Conservation (phyloP, 2,888 invertebrate genomes). For the Cristatella mucedo region DNA sequence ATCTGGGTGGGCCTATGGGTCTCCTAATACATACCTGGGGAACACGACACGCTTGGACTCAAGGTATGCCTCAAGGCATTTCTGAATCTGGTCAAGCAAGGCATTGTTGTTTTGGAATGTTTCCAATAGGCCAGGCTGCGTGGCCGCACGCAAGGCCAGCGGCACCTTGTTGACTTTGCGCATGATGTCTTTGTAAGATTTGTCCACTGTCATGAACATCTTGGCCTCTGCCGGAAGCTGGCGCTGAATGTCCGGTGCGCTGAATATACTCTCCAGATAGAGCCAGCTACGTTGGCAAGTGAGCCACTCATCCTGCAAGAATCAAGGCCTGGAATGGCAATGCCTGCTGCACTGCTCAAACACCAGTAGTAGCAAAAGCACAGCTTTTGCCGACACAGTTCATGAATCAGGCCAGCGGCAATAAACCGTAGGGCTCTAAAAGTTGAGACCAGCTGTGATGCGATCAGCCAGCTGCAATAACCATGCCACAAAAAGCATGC, state of each 20-base stretch:
- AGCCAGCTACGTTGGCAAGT: slow-evolving; percentile 38
- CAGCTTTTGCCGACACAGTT: no score
- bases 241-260: slow-evolving; percentile 39
- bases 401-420: no score
- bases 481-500: no score
- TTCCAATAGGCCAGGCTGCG: slow-evolving; percentile 44
- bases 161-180: slow-evolving; percentile 57
- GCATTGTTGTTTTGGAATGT: slow-evolving; percentile 45
- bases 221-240: slow-evolving; percentile 40
- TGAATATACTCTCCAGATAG: slow-evolving; percentile 39
- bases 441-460: no score
- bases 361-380: no score
- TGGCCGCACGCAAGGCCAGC: slow-evolving; percentile 62
- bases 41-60: slow-evolving; percentile 74
- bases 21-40: slow-evolving; percentile 43
- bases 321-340: no score
- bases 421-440: no score
- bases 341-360: no score
- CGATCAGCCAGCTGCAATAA: no score
- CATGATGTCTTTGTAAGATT: slow-evolving; percentile 76
- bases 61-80: slow-evolving; percentile 71
- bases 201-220: slow-evolving; percentile 57
- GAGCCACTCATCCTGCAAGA: slow-evolving; percentile 43
- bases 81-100: slow-evolving; percentile 69
- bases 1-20: no score